Conservation (phyloP, 2,888 invertebrate genomes). For the Opisthograptis luteolata region DNA sequence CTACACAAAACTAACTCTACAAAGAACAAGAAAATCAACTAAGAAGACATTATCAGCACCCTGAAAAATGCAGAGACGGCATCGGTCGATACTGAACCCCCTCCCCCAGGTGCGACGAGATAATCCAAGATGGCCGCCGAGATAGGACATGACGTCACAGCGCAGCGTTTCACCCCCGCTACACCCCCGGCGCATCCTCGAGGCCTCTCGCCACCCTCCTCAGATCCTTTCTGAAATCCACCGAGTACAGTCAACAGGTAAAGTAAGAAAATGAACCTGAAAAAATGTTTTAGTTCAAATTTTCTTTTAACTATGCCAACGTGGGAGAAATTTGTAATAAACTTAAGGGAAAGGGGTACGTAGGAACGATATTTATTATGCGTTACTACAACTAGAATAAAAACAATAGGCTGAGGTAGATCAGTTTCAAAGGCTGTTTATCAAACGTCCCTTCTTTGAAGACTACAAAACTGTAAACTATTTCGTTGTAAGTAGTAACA, state of each 20-base stretch:
- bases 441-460: too few species aligned
- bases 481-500: too few species aligned
- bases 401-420: too few species aligned
- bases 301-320: too few species aligned
- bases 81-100: constrained; percentile 76
- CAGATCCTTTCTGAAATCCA: constrained; percentile 82
- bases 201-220: constrained; percentile 82
- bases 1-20: constrained; percentile 12
- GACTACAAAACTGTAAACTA: too few species aligned
- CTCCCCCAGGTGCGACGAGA: constrained; percentile 84
- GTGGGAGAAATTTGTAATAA: too few species aligned
- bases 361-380: too few species aligned
- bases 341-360: too few species aligned
- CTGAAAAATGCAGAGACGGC: constrained; percentile 77
- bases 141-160: constrained; percentile 85
- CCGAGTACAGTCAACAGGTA: constrained; percentile 58
- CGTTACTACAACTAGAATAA: too few species aligned
- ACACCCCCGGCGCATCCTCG: constrained; percentile 71
- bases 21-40: constrained; percentile 38
- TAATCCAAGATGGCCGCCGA: constrained; percentile 85
- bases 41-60: constrained; percentile 58
- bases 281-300: constrained; percentile 9
- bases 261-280: constrained; percentile 15
- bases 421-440: too few species aligned
- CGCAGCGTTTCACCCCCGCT: constrained; percentile 61